Evolutionary conservation across 2,888 invertebrate species (phyloP).

Genomic region (Caenorhabditis sp.): DNA sequence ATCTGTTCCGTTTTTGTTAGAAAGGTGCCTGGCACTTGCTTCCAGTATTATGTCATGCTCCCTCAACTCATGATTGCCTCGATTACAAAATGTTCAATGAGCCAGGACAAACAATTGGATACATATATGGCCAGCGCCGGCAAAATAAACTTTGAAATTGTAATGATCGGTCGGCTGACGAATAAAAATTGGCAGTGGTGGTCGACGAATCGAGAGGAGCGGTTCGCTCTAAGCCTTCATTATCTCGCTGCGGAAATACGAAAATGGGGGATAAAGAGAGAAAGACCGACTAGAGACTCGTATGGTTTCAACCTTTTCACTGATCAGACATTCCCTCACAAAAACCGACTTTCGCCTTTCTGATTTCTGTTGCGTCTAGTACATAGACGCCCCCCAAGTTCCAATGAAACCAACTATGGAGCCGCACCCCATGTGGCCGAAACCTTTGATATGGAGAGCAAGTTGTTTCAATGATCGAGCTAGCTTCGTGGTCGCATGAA

Average conservation of each 20-base stretch:
- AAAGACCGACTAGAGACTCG: neutral
- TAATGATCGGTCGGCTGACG: slow-evolving; percentile 5
- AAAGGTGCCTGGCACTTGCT: slow-evolving; percentile 44
- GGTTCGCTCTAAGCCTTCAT: slow-evolving; percentile 21
- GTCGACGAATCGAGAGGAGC: slow-evolving; percentile 26
- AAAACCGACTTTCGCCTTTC: neutral
- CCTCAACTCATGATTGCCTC: slow-evolving; percentile 13
- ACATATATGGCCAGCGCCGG: neutral
- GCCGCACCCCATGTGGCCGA: neutral
- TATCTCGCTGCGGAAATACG: slow-evolving; percentile 10
- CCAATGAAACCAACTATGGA: slow-evolving; percentile 5
- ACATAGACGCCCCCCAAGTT: neutral
- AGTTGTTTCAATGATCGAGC: slow-evolving; percentile 8
- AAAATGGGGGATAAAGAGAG: neutral
- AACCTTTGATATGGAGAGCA: slow-evolving; percentile 1
- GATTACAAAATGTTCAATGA: neutral
- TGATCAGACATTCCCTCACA: neutral
- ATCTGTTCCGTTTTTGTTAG: slow-evolving; percentile 4
- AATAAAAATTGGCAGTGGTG: slow-evolving; percentile 18
- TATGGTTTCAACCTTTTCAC: neutral
- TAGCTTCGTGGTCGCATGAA: neutral
- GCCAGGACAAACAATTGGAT: slow-evolving; percentile 33
- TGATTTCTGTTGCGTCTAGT: neutral
- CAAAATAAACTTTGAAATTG: slow-evolving; percentile 33
- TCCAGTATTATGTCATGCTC: slow-evolving; percentile 15